These are phyloP conservation scores for Agrotis ipsilon DNA, from an alignment of 2,888 invertebrate genomes.

Conservation along the genomic window DNA sequence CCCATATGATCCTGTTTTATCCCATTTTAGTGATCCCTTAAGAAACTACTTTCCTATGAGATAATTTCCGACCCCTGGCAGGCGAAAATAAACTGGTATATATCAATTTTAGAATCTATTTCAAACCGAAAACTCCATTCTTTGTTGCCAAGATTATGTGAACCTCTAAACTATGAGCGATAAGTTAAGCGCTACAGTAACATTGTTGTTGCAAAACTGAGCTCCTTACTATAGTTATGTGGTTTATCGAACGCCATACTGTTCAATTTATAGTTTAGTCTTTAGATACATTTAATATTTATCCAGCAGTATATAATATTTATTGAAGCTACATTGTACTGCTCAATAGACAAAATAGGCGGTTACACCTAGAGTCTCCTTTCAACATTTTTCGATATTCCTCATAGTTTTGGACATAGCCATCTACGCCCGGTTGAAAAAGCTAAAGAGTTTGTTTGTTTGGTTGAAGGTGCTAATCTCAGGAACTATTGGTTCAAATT, in stretches of 20 bases:
- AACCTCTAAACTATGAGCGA: conserved; percentile 23
- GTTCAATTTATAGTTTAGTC: conserved; percentile 28
- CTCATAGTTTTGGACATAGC: too few species aligned
- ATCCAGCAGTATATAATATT: conserved; percentile 13
- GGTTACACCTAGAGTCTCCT: too few species aligned
- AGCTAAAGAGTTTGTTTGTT: too few species aligned
- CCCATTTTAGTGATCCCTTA: too few species aligned
- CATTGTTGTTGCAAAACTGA: conserved; percentile 37
- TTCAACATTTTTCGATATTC: too few species aligned
- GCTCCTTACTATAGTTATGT: conserved; percentile 20
- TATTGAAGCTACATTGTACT: conserved; percentile 1
- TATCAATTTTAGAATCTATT: conserved; percentile 34
- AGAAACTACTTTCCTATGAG: not conserved
- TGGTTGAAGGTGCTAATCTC: too few species aligned
- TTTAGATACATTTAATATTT: conserved; percentile 38
- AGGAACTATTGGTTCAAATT: too few species aligned
- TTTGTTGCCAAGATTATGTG: conserved; percentile 40
- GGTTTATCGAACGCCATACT: conserved; percentile 7
- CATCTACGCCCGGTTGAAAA: too few species aligned
- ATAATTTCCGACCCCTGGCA: not conserved
- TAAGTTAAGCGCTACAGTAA: conserved; percentile 17
- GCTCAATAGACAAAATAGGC: not conserved
- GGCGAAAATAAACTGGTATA: not conserved
- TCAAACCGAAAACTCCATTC: conserved; percentile 16
- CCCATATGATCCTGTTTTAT: too few species aligned